These are phyloP conservation scores for Hoplias malabaricus DNA, from an alignment of 2,113 vertebrate species.

Conservation along the genomic window DNA sequence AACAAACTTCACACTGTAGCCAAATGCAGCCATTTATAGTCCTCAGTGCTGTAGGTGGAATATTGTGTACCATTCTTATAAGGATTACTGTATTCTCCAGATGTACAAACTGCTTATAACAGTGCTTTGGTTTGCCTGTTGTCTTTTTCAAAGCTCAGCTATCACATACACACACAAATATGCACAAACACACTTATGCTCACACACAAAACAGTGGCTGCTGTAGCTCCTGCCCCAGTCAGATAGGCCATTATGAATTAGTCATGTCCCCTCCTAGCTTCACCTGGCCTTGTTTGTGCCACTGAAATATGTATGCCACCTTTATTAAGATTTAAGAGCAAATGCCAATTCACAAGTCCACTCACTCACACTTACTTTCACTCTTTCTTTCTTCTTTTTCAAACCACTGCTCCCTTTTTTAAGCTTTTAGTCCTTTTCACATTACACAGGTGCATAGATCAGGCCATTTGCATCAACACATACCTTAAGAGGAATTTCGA, in stretches of 20 bases:
- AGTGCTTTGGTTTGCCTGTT: too few relatives aligned
- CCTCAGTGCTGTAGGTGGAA: too few relatives aligned
- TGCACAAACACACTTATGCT: constrained; percentile 24
- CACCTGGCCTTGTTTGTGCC: constrained; percentile 57
- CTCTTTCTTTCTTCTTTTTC: constrained; percentile 5
- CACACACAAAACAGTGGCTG: background rate
- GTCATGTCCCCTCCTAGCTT: constrained; percentile 53
- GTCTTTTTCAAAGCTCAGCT: too few relatives aligned
- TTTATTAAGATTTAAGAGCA: constrained; percentile 64
- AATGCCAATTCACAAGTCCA: background rate
- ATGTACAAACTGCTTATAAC: too few relatives aligned
- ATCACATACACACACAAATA: constrained; percentile 24
- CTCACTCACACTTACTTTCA: background rate
- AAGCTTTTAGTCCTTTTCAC: background rate
- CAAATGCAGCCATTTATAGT: too few relatives aligned
- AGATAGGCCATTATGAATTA: constrained; percentile 63
- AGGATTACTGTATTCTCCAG: too few relatives aligned
- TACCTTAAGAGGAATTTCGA: background rate
- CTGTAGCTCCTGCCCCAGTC: constrained; percentile 36
- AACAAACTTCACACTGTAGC: too few relatives aligned
- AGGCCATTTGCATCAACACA: background rate
- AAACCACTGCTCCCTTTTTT: background rate
- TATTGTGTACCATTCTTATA: too few relatives aligned
- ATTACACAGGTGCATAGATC: background rate
- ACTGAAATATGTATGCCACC: constrained; percentile 65